Percentiles rank a stretch among this genome's conserved stretches.
Conservation (phyloP, 2,797 vertebrate species). For the Buphagus erythrorhynchus region DNA sequence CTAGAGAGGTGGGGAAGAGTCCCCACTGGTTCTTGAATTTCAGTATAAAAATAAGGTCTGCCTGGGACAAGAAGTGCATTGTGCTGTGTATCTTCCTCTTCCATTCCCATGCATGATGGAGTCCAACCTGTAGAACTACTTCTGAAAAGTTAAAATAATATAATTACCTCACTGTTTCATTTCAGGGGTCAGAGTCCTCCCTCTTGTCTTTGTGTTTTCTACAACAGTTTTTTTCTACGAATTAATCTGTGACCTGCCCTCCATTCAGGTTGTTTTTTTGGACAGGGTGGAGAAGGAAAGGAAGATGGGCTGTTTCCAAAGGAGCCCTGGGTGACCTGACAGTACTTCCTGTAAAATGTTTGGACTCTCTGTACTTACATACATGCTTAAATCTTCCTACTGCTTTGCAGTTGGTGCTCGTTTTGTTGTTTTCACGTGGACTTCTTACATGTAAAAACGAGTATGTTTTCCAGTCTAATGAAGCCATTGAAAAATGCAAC, state of each 20-base stretch:
- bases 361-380: background rate
- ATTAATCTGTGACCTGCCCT: background rate
- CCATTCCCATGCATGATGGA: background rate
- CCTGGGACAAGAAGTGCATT: background rate
- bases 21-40: background rate
- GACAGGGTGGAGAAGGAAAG: background rate
- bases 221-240: background rate
- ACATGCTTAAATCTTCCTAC: background rate
- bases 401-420: background rate
- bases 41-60: background rate
- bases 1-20: background rate
- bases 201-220: background rate
- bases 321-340: background rate
- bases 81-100: background rate
- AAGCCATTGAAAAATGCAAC: background rate
- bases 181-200: background rate
- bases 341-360: background rate
- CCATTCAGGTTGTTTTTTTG: background rate
- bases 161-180: background rate
- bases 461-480: background rate
- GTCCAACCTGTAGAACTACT: slow-evolving; percentile 49
- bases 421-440: background rate
- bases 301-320: background rate
- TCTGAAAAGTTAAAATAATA: slow-evolving; percentile 14
- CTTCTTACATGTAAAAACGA: background rate